Base-by-base conservation (phyloP, 2,888 invertebrate genomes). In the Onchidella celtica region DNA sequence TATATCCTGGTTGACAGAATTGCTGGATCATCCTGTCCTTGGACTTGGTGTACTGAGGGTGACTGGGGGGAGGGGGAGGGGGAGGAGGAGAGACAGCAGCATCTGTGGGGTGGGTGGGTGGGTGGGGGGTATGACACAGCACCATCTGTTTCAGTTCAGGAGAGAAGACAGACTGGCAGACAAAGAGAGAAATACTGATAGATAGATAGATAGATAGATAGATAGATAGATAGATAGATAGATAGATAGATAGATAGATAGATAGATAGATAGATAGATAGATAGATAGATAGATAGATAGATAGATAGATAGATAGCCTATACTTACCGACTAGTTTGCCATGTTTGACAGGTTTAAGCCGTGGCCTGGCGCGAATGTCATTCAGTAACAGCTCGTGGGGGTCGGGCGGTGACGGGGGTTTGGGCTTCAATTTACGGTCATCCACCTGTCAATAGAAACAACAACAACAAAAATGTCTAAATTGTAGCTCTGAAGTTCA, bases 351-450 rank as follows among this genome's bases (percentile, higher is more conserved):
- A 4, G 88, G 86, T 69, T 79, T 81, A 32, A 91, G 87, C 78
- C 88, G 88, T 75, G 88, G 90, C 69, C 89, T 85, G n/a, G 86
- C 81, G 32, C 91, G 81, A 70, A 93, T 93, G 38, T 91, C 91
- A 24, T 84, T 82, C 82, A 93, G 84, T 69, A 93, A 85, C 55
- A 85, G 85, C 78, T 93, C 92, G 63, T 90, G 86, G 0, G 88
- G 88, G 74, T 90, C 89, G 27, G 89, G 88, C 3, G 83, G 84
- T 66, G 84, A 84, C 24, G 87, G 86, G 11, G 91, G 91, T 40
- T 88, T 85, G 0, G 87, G 84, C 21, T 88, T 90, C 72, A 92
- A 79, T 74, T 87, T 86, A 69, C 92, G 85, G 55, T 89, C 88
- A 69, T 89, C 89, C 36, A 89, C 90, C 92, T 92, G 87, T 4